Evolutionary conservation across 2,888 invertebrate species (phyloP), one percentile per base, ranked within the genome.

Genomic region (Ophioninae sp.): DNA sequence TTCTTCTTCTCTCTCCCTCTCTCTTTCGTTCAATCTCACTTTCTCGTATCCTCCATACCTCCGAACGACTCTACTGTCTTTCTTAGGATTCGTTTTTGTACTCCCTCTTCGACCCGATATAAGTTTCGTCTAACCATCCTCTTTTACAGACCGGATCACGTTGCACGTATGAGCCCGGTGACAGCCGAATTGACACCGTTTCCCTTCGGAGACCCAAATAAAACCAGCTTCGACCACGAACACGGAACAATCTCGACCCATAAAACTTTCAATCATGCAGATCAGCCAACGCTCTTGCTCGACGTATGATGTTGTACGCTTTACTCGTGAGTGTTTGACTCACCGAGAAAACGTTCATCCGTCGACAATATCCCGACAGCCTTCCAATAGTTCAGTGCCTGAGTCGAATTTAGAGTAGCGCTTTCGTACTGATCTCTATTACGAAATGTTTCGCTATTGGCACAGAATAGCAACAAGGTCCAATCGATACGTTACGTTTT

Each of bases 101-200:
- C 68, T 69, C 37, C 62, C 65, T 44, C 68, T 77, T 68, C 76
- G 62, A 20, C 39, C 5, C 68, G 62, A 37, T 50, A 74, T 61
- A 74, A 74, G 59, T 78, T 30, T 79, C 75, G 44, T 69, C 75
- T 57, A 79, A 79, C 76, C 73, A 79, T 73, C 76, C 82, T 82
- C 84, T 82, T 84, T 79, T 84, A 82, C 79, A 82, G 57, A 68
- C 64, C 44, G 20, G 50, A 61, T 23, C 30, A 56, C 20, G 50
- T 17, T 77, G 59, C 69, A 69, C 69, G 67, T 67, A 78, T 67
- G 69, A 70, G 62, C 56, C n/a, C 64, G 30, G 56, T 39, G 67
- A 75, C 78, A 64, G 39, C 74, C 72, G 72, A 84, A 79, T 82
- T 79, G 84, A 79, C 82, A 84, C 44, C 82, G 73, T 82, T 68